Conservation (phyloP, 1,140 invertebrate species). For the Diachasmimorpha longicaudata region DNA sequence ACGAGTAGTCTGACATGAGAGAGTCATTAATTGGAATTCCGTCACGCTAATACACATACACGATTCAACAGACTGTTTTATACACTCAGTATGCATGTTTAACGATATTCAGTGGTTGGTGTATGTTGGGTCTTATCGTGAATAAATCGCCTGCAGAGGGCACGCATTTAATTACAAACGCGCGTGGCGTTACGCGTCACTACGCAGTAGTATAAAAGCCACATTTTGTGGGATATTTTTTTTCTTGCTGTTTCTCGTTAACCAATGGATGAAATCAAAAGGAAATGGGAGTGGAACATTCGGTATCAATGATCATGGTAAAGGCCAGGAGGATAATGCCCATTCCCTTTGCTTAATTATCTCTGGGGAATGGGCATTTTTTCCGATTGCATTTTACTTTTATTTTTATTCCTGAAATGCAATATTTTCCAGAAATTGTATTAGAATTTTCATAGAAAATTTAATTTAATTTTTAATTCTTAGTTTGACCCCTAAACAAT, state of each 20-base stretch:
- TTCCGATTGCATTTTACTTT: too few species aligned
- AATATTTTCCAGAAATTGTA: too few species aligned
- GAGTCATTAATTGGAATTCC: slow-evolving; percentile 9
- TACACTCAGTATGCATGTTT: neutral
- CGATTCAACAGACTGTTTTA: neutral
- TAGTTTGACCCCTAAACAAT: too few species aligned
- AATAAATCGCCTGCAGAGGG: neutral
- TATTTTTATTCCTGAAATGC: too few species aligned
- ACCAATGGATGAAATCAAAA: neutral
- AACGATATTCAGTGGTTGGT: neutral
- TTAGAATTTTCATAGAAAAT: too few species aligned
- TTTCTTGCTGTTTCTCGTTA: neutral
- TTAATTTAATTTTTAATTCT: too few species aligned
- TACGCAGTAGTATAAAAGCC: neutral
- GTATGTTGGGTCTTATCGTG: neutral
- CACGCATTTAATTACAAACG: slow-evolving; percentile 10
- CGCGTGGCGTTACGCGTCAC: slow-evolving; percentile 4
- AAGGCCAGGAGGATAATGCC: neutral
- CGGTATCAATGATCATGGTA: neutral
- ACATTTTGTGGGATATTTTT: neutral
- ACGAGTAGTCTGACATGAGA: slow-evolving; percentile 1
- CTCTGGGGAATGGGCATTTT: too few species aligned
- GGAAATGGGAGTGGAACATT: neutral
- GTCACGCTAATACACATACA: slow-evolving; percentile 1
- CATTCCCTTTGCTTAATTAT: neutral